Evolutionary conservation across 2,113 vertebrate genomes (phyloP), one percentile per base, ranked within the genome.

Genomic region (Syngnathus floridae): DNA sequence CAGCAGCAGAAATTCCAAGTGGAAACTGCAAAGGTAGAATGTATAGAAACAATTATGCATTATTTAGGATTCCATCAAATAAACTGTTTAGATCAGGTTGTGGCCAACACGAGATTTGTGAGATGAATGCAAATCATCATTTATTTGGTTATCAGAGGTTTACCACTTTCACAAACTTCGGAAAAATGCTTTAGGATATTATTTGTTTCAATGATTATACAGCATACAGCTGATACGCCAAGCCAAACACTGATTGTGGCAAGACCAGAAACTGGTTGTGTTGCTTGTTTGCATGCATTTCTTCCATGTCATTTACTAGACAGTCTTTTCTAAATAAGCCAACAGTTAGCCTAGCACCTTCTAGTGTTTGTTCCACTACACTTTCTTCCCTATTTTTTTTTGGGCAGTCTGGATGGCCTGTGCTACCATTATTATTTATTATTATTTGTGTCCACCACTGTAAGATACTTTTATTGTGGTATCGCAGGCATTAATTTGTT

Each of bases 1-100:
- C 93, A 1, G 94, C 93, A 72, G 91, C 91, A 0, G 92, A 82
- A 63, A 96, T 86, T 64, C 93, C 90, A n/a, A 94, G 40, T n/a
- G 95, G 92, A 64, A 93, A 86, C 95, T 98, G 69, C 45, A 13
- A 21, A 31, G 51, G 48, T 1, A 49, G 9, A 66, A 3, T 35
- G 22, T 35, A 17, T 4, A 46, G 3, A 8, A 26, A 4, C 2
- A n/a, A 9, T 21, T 61, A 13, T 1, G n/a, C 22, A 21, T 43
- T 12, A 61, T 43, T 43, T 13, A 8, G 59, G 22, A 61, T 43
- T 26, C 38, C 5, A 13, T 41, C 5, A 61, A 41, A 22, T 6
- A 22, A 41, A 61, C 8, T 17, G 35, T 57, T 57, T 21, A 22
- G 13, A 56, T 56, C 26, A 56, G 26, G 54, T 26, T 35, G 26